Conservation (phyloP, 1,140 invertebrate genomes). For the Tetramorium parvispinum region DNA sequence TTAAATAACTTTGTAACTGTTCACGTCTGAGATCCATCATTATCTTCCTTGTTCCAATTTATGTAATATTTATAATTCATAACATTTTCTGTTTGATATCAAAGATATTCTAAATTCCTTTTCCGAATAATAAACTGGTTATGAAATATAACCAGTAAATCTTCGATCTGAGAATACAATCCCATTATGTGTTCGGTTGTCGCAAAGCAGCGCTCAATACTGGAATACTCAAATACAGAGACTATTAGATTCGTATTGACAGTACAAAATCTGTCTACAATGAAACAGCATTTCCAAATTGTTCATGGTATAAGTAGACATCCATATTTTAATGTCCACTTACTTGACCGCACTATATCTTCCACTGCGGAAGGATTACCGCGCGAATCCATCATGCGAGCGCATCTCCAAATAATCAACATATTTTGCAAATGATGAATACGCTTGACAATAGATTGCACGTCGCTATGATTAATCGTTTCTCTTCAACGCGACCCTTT, state of each 20-base stretch:
- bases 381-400: slow-evolving; percentile 20
- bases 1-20: background rate
- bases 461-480: slow-evolving; percentile 54
- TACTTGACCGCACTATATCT: background rate
- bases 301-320: background rate
- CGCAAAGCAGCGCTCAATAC: background rate
- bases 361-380: background rate
- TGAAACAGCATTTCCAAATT: background rate
- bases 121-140: background rate
- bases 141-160: background rate
- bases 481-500: slow-evolving; percentile 38
- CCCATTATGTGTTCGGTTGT: background rate
- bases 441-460: slow-evolving; percentile 38
- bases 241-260: background rate
- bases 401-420: slow-evolving; percentile 53
- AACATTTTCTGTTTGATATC: background rate
- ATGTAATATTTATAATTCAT: background rate
- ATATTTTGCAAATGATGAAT: slow-evolving; percentile 48
- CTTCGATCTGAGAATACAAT: background rate
- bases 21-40: background rate
- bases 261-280: background rate
- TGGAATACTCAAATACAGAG: background rate
- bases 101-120: background rate
- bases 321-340: slow-evolving; percentile 31
- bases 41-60: background rate